Percentiles rank a stretch among this genome's conserved stretches.
These are phyloP conservation scores for Magallana gigas DNA, from an alignment of 1,140 invertebrate species.

Conservation along the genomic window DNA sequence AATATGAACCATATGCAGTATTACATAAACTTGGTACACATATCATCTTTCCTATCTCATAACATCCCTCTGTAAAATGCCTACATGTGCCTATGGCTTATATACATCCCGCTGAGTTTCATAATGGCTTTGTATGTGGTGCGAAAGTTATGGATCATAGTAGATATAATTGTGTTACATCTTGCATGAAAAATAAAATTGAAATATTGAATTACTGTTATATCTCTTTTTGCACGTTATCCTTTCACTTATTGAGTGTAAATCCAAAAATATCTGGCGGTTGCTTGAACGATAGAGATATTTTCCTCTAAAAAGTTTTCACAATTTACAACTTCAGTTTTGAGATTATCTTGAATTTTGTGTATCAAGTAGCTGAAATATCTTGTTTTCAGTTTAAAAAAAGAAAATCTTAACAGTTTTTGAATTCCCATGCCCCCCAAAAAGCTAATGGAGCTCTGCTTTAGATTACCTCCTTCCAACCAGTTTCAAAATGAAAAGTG, in stretches of 20 bases:
- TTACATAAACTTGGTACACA: not conserved
- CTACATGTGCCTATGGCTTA: not conserved
- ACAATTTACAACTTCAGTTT: not conserved
- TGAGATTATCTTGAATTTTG: not conserved
- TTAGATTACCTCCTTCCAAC: no score
- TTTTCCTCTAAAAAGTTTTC: no score
- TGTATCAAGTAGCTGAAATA: not conserved
- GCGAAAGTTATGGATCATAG: not conserved
- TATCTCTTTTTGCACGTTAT: no score
- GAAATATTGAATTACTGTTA: no score
- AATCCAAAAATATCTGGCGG: no score
- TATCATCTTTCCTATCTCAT: not conserved
- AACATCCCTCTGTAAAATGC: not conserved
- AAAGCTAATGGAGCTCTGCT: no score
- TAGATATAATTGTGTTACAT: not conserved
- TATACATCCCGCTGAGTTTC: not conserved
- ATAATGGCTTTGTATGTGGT: not conserved
- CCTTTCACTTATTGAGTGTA: no score
- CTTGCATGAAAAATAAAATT: no score
- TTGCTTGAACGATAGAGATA: no score
- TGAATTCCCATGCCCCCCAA: no score
- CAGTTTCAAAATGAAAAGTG: no score
- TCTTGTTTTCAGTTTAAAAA: not conserved
- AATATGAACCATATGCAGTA: not conserved
- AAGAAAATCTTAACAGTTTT: not conserved